phyloP scores from a whole-genome alignment of 2,113 vertebrate genomes.

The Campylomormyrus numenius region DNA sequence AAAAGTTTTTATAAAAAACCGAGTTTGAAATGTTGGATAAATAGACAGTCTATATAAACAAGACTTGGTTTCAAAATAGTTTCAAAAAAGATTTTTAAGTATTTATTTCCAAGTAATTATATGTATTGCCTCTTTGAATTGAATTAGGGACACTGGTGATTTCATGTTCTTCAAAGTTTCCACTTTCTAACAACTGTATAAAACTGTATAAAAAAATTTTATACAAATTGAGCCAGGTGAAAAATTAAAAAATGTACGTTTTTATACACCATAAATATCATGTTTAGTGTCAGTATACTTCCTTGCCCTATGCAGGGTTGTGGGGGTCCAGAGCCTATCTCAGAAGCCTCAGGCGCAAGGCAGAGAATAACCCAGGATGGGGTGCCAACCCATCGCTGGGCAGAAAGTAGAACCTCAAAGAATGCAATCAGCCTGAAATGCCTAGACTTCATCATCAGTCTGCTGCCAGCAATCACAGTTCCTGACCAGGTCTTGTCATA shows the following conservation, averaged over 20 bases:
- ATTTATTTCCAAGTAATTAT: not conserved
- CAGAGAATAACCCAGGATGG: not conserved
- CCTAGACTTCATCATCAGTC: not conserved
- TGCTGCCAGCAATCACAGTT: not conserved
- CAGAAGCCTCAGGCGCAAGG: not conserved
- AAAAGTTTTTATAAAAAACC: not conserved
- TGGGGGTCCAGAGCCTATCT: accelerated
- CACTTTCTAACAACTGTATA: not conserved
- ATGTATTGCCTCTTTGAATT: not conserved
- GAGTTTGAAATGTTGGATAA: not conserved
- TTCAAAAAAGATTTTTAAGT: not conserved
- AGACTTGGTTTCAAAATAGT: not conserved
- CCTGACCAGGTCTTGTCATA: not conserved
- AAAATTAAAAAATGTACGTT: not conserved
- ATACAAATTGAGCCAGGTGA: not conserved
- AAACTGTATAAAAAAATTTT: not conserved
- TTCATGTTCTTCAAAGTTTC: not conserved
- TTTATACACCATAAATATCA: not conserved
- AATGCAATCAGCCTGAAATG: not conserved
- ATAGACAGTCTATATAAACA: not conserved
- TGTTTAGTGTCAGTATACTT: not conserved
- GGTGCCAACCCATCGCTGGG: not conserved
- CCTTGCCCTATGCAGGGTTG: not conserved
- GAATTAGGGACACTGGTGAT: not conserved
- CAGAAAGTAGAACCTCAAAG: not conserved